A percentile compares a stretch with the other conserved stretches of the same genome.
These are phyloP conservation scores for Esox niger DNA, from an alignment of 2,113 vertebrate species.

Conservation along the genomic window DNA sequence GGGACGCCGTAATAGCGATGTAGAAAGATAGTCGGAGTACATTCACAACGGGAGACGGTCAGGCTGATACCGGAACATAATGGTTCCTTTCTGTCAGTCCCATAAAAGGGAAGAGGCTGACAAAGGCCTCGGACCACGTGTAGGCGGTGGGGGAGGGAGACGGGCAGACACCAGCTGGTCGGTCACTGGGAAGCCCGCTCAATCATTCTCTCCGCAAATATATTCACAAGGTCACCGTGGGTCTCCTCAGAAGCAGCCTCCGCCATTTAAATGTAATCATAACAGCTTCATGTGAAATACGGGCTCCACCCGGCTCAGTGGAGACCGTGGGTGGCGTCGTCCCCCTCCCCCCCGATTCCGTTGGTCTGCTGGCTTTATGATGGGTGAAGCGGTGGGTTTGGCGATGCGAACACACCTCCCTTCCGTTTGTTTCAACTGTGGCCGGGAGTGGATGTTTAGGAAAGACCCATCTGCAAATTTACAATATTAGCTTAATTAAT, in stretches of 20 bases:
- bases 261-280: constrained; percentile 70
- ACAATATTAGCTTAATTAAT: background rate
- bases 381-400: too few relatives aligned
- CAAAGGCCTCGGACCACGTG: constrained; percentile 22
- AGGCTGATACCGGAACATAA: constrained; percentile 38
- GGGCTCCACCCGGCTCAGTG: constrained; percentile 40
- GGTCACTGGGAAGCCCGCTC: constrained; percentile 53
- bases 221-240: constrained; percentile 68
- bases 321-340: constrained; percentile 22
- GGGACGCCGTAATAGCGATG: background rate
- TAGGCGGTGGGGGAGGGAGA: constrained; percentile 29
- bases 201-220: constrained; percentile 59
- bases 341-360: constrained; percentile 31
- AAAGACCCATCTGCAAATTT: background rate
- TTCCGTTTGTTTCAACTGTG: background rate
- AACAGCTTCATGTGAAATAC: constrained; percentile 63
- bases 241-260: constrained; percentile 56
- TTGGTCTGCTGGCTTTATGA: constrained; percentile 15
- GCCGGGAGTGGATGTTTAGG: too few relatives aligned
- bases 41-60: constrained; percentile 13
- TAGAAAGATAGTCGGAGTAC: background rate
- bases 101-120: constrained; percentile 12
- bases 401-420: background rate
- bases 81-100: constrained; percentile 41
- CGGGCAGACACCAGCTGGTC: constrained; percentile 52